phyloP scores from a whole-genome alignment of 2,797 vertebrate genomes.

The Epinephelus coioides region DNA sequence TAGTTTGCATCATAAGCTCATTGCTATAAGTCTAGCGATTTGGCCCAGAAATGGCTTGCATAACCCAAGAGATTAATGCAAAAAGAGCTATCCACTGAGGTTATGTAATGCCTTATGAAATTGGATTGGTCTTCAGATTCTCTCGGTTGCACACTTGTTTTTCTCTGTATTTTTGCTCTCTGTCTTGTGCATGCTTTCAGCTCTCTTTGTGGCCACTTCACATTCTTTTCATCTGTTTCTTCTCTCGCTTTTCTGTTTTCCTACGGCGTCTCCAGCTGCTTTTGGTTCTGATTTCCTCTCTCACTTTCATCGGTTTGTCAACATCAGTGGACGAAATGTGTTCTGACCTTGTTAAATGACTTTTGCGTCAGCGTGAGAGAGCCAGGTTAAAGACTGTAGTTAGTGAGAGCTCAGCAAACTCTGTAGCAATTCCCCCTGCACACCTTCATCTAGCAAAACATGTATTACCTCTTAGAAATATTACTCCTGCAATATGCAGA shows the following conservation, averaged over 20 bases:
- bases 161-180: constrained; percentile 15
- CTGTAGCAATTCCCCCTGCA: background rate
- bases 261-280: background rate
- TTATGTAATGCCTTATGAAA: constrained; percentile 54
- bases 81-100: constrained; percentile 56
- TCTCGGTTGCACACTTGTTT: constrained; percentile 38
- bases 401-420: background rate
- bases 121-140: constrained; percentile 52
- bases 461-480: constrained; percentile 11
- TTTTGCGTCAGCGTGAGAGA: constrained; percentile 1
- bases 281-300: background rate
- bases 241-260: background rate
- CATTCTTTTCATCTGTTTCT: background rate
- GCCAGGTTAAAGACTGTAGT: background rate
- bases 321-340: background rate
- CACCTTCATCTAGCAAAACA: background rate
- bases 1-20: constrained; percentile 67
- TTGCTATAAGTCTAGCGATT: constrained; percentile 52
- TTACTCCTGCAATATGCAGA: background rate
- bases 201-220: constrained; percentile 3
- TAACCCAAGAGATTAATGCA: constrained; percentile 69
- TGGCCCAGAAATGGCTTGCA: constrained; percentile 52
- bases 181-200: background rate
- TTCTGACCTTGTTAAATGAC: constrained; percentile 28
- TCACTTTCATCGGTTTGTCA: constrained; percentile 10